Percentiles rank a stretch among this genome's conserved stretches.
Conservation (phyloP, 1,140 invertebrate genomes). For the Thaumatotibia leucotreta region DNA sequence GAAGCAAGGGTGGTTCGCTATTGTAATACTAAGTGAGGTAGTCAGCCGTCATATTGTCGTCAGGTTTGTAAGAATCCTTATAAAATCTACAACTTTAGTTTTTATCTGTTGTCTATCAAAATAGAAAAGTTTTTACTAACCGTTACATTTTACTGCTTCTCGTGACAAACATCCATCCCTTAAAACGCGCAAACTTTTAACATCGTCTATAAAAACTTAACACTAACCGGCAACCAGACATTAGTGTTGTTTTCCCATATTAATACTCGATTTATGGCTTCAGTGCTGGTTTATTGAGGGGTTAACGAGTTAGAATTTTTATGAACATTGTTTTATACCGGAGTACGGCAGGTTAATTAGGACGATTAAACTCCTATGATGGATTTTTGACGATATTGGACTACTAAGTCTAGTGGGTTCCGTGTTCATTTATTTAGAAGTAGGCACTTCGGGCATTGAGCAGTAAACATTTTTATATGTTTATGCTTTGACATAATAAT, state of each 20-base stretch:
- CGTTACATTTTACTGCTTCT: neutral
- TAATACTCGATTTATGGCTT: conserved; percentile 56
- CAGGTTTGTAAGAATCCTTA: no score
- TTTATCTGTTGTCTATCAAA: neutral
- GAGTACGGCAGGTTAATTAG: conserved; percentile 59
- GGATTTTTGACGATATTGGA: neutral
- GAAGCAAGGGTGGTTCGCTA: no score
- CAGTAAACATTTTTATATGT: no score
- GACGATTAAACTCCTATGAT: conserved; percentile 43
- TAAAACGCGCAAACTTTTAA: conserved; percentile 19
- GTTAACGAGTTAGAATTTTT: conserved; percentile 56
- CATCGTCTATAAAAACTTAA: conserved; percentile 16
- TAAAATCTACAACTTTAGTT: neutral
- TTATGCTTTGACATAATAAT: no score
- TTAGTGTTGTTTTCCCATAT: conserved; percentile 29
- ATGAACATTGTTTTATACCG: conserved; percentile 47
- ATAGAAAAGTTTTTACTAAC: neutral
- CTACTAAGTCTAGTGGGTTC: conserved; percentile 19
- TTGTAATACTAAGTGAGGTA: no score
- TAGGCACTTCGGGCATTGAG: no score
- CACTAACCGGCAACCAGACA: conserved; percentile 9
- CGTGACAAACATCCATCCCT: conserved; percentile 11
- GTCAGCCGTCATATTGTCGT: no score
- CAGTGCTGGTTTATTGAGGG: conserved; percentile 51
- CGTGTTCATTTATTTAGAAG: conserved; percentile 17